phyloP scores from a whole-genome alignment of 2,113 vertebrate species.

The Collichthys lucidus region DNA sequence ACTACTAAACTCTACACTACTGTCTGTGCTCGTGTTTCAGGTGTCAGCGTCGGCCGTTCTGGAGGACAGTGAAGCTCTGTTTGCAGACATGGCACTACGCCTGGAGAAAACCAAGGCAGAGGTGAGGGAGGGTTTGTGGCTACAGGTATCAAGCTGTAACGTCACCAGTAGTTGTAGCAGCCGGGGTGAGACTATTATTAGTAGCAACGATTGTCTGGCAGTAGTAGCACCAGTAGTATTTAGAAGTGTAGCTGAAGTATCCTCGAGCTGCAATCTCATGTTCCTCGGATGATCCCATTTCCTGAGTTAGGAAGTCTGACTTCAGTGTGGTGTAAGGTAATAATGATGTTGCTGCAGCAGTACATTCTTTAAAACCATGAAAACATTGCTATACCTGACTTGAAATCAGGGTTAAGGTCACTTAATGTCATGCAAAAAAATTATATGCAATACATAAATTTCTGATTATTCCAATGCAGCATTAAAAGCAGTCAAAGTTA shows the following conservation, averaged over 20 bases:
- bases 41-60: conserved; percentile 56
- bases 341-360: too few relatives aligned
- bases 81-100: conserved; percentile 72
- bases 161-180: background rate
- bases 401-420: too few relatives aligned
- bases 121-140: conserved; percentile 54
- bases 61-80: conserved; percentile 79
- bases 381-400: too few relatives aligned
- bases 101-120: conserved; percentile 78
- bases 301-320: too few relatives aligned
- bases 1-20: background rate
- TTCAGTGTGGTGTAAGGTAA: too few relatives aligned
- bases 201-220: background rate
- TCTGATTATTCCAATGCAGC: background rate
- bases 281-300: too few relatives aligned
- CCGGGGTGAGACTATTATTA: background rate
- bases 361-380: too few relatives aligned
- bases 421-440: too few relatives aligned
- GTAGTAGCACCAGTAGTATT: background rate
- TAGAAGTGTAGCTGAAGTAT: background rate
- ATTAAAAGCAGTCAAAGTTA: background rate
- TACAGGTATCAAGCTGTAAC: background rate
- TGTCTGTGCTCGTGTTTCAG: conserved; percentile 44
- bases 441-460: too few relatives aligned
- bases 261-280: too few relatives aligned